These are phyloP conservation scores for Cardiocondyla obscurior DNA, from an alignment of 1,140 invertebrate species.

Conservation along the genomic window DNA sequence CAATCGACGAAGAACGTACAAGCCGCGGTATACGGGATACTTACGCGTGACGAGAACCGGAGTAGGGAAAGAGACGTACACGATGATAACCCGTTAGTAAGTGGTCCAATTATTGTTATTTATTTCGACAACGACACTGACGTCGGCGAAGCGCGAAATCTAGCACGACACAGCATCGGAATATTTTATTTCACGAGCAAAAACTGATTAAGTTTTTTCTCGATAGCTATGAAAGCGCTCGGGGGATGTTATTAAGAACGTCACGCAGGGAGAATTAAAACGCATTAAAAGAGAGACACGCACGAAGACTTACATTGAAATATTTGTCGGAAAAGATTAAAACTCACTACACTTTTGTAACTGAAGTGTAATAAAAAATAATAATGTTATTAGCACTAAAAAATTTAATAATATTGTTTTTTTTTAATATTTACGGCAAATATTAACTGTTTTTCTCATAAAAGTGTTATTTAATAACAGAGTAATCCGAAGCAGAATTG, in stretches of 20 bases:
- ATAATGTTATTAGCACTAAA: too few relatives aligned
- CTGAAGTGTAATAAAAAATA: too few relatives aligned
- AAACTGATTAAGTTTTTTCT: background rate
- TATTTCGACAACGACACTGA: constrained; percentile 38
- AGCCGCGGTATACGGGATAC: background rate
- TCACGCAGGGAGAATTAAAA: background rate
- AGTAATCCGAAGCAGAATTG: too few relatives aligned
- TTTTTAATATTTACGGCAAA: too few relatives aligned
- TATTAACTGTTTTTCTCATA: too few relatives aligned
- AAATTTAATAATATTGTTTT: too few relatives aligned
- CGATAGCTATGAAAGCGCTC: background rate
- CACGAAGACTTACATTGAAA: background rate
- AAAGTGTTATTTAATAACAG: too few relatives aligned
- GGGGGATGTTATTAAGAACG: background rate
- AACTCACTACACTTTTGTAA: background rate
- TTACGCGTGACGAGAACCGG: background rate
- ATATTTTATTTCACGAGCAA: background rate
- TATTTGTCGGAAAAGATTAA: background rate
- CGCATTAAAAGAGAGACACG: background rate
- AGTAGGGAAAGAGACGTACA: constrained; percentile 32
- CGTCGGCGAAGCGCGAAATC: background rate
- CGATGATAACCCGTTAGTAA: constrained; percentile 72
- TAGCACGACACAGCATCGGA: background rate
- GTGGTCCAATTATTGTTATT: constrained; percentile 68
- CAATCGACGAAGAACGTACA: constrained; percentile 34